A percentile compares a stretch with the other conserved stretches of the same genome.
These are phyloP conservation scores for Acanthoscelides obtectus DNA, from an alignment of 2,888 invertebrate genomes.

Conservation along the genomic window DNA sequence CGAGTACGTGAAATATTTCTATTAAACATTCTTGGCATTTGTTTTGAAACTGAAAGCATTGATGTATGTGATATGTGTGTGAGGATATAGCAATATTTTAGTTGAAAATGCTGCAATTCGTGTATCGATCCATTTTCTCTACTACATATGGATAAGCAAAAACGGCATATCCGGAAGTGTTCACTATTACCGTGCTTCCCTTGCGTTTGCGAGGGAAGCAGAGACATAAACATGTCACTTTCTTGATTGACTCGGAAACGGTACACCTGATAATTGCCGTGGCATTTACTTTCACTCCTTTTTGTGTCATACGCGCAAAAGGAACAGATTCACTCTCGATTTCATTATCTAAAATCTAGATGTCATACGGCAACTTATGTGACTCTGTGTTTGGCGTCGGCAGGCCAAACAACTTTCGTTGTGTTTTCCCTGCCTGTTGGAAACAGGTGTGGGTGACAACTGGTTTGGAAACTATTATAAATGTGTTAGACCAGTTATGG, in stretches of 20 bases:
- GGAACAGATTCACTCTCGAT: not conserved
- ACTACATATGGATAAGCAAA: not conserved
- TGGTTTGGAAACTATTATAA: too few species aligned
- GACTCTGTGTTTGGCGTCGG: not conserved
- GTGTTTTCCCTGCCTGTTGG: not conserved
- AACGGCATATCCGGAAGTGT: not conserved
- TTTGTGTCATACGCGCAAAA: not conserved
- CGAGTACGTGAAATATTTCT: too few species aligned
- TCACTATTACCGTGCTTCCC: not conserved
- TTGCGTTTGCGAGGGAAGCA: not conserved
- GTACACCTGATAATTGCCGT: not conserved
- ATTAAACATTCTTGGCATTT: too few species aligned
- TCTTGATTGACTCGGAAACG: not conserved
- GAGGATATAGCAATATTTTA: too few species aligned
- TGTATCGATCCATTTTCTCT: not conserved
- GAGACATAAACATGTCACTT: not conserved
- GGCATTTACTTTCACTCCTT: not conserved
- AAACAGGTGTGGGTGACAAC: not conserved
- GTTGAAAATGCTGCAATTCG: too few species aligned
- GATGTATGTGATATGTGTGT: too few species aligned
- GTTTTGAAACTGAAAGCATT: too few species aligned
- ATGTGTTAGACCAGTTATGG: too few species aligned
- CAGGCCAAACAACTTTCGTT: not conserved
- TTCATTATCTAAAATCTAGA: not conserved
- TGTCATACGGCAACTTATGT: not conserved